Evolutionary conservation across 2,113 vertebrate genomes (phyloP).

Genomic region (Xiphophorus maculatus): DNA sequence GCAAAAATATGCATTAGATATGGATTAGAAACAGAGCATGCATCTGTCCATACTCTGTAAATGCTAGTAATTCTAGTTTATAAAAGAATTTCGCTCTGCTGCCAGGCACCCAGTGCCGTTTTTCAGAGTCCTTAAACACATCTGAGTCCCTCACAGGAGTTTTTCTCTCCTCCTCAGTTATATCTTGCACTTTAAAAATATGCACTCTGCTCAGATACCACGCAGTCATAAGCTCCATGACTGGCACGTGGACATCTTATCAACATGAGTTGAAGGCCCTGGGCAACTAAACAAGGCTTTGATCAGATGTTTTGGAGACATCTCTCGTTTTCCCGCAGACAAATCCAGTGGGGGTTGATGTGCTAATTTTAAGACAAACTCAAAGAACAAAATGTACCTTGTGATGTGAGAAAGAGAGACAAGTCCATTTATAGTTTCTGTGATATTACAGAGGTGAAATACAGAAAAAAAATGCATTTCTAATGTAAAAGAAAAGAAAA

Average conservation of each 20-base stretch:
- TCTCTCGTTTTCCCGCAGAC: conserved; percentile 70
- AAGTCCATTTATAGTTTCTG: conserved; percentile 26
- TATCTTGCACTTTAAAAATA: conserved; percentile 75
- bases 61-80: conserved; percentile 58
- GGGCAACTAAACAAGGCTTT: conserved; percentile 64
- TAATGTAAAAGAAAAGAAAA: conserved; percentile 15
- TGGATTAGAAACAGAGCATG: conserved; percentile 39
- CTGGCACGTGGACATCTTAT: conserved; percentile 68
- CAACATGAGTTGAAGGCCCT: conserved; percentile 62
- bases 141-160: conserved; percentile 57
- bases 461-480: conserved; percentile 15
- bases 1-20: conserved; percentile 43
- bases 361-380: conserved; percentile 65
- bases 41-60: conserved; percentile 47
- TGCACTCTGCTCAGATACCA: conserved; percentile 74
- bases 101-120: conserved; percentile 49
- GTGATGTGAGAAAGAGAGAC: conserved; percentile 40
- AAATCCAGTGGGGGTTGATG: conserved; percentile 65
- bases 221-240: conserved; percentile 60
- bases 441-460: conserved; percentile 41
- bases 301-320: conserved; percentile 72
- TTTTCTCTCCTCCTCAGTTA: conserved; percentile 47
- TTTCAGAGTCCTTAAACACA: conserved; percentile 66
- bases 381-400: conserved; percentile 62
- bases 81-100: conserved; percentile 61